Conservation (phyloP, 2,888 invertebrate genomes). For the Rotaria socialis region DNA sequence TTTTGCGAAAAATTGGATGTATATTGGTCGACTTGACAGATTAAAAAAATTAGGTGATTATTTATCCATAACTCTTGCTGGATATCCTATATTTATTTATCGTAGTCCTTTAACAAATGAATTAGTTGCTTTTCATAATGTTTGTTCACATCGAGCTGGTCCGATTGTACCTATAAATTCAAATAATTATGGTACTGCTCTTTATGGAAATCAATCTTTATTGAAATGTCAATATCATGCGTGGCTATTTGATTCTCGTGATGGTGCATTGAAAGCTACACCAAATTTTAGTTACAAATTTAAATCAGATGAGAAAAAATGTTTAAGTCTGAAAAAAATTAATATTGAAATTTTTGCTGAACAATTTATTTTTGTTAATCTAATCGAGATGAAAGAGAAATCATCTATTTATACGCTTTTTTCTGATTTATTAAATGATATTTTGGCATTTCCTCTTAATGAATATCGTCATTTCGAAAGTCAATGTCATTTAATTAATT, state of each 20-base stretch:
- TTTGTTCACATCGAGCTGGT: slow-evolving; percentile 25
- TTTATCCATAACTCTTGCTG: background rate
- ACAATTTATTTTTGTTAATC: background rate
- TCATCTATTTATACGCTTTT: background rate
- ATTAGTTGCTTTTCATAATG: slow-evolving; percentile 11
- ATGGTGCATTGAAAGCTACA: background rate
- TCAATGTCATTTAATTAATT: background rate
- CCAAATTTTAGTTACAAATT: background rate
- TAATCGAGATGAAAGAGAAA: background rate
- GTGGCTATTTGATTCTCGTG: background rate
- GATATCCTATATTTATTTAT: slow-evolving; percentile 17
- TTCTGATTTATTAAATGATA: background rate
- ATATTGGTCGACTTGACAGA: background rate
- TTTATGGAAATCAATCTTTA: background rate
- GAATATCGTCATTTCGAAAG: background rate
- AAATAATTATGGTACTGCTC: background rate
- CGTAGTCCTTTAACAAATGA: background rate
- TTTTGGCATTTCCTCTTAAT: background rate
- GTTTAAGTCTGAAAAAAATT: background rate
- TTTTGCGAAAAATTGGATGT: background rate
- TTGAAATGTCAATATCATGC: slow-evolving; percentile 3
- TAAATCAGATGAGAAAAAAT: background rate
- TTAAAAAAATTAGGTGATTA: background rate
- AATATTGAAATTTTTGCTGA: background rate
- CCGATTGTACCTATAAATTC: slow-evolving; percentile 1